Conservation (phyloP, 2,113 vertebrate genomes). For the Leucosticte australis region DNA sequence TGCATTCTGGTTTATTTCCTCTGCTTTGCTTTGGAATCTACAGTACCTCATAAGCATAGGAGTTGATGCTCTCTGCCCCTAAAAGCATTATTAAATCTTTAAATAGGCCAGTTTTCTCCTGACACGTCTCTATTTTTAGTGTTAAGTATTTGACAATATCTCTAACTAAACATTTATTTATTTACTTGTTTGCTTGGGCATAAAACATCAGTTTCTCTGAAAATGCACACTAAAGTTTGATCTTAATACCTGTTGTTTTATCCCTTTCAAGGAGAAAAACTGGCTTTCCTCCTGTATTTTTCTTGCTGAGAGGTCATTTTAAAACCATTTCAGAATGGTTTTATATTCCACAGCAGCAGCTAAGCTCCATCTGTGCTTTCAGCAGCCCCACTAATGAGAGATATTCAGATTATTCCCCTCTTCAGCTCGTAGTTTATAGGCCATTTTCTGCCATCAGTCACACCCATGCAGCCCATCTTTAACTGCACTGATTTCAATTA, state of each 20-base stretch:
- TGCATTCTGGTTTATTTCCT: background rate
- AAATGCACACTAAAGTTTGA: background rate
- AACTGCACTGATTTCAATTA: background rate
- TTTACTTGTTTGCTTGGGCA: background rate
- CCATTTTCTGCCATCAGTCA: background rate
- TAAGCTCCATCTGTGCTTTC: background rate
- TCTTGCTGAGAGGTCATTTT: background rate
- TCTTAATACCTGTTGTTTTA: background rate
- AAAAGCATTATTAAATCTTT: background rate
- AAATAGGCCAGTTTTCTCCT: background rate
- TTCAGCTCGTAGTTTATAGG: background rate
- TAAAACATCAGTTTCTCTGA: background rate
- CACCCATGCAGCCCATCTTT: background rate
- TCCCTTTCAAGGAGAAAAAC: background rate
- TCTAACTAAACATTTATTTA: background rate
- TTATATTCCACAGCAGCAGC: background rate
- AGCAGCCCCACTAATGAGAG: background rate
- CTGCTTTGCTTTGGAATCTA: background rate
- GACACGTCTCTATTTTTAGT: background rate
- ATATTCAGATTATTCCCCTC: background rate
- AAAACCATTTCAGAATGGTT: background rate
- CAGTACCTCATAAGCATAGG: background rate
- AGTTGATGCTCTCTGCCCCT: background rate
- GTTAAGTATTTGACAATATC: background rate
- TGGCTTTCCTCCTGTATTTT: background rate